A percentile compares a stretch with the other conserved stretches of the same genome.
Evolutionary conservation across 2,888 invertebrate genomes (phyloP).

Genomic region (Sesamia inferens): DNA sequence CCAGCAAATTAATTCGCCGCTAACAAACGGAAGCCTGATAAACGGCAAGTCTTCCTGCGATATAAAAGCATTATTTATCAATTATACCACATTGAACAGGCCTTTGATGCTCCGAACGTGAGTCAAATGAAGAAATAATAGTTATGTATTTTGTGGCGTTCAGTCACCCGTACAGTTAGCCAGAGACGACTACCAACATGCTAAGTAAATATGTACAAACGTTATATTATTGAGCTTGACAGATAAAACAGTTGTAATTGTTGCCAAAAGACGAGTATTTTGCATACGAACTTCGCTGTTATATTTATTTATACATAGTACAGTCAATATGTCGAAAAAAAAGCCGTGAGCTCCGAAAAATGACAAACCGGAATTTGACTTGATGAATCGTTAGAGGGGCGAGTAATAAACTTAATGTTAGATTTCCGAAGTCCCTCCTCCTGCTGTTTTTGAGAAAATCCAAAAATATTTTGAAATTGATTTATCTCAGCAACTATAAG

Average conservation of each 20-base stretch:
- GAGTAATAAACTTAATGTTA: too few species aligned
- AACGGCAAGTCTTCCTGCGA: conserved; percentile 71
- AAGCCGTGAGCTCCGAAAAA: too few species aligned
- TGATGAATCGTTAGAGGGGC: too few species aligned
- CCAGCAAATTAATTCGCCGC: conserved; percentile 70
- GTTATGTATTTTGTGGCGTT: conserved; percentile 47
- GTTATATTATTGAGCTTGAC: conserved; percentile 30
- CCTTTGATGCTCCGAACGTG: conserved; percentile 18
- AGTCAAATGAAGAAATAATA: conserved; percentile 35
- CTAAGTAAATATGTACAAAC: conserved; percentile 42
- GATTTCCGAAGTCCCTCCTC: too few species aligned
- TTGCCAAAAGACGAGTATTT: conserved; percentile 36
- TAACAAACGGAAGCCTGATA: conserved; percentile 71
- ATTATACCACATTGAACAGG: conserved; percentile 19
- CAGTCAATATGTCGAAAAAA: too few species aligned
- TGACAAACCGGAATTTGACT: too few species aligned
- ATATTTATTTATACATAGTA: neutral
- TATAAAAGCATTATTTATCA: conserved; percentile 53
- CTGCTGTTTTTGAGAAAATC: too few species aligned
- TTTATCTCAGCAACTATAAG: too few species aligned
- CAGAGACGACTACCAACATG: conserved; percentile 17
- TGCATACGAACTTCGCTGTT: conserved; percentile 5
- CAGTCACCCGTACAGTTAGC: conserved; percentile 34
- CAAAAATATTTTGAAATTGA: too few species aligned
- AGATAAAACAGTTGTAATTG: conserved; percentile 25